A percentile compares a stretch with the other conserved stretches of the same genome.
These are phyloP conservation scores for Spodoptera frugiperda DNA, from an alignment of 1,140 invertebrate species.

Conservation along the genomic window DNA sequence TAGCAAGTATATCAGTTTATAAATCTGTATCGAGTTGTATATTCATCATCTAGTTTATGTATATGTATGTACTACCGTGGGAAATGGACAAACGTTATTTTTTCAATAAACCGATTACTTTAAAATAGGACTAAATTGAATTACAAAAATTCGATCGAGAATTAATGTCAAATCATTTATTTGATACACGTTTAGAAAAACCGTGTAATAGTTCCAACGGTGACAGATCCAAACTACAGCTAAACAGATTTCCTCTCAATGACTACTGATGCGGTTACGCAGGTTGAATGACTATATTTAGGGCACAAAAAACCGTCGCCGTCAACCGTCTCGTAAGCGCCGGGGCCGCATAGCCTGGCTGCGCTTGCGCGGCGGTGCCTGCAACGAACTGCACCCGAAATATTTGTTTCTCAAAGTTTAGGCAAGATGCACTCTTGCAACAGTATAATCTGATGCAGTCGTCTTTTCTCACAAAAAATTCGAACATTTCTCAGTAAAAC, in stretches of 20 bases:
- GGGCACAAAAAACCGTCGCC: constrained; percentile 30
- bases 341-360: neutral
- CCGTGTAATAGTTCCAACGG: neutral
- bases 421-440: neutral
- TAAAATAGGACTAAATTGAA: neutral
- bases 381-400: neutral
- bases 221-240: constrained; percentile 4
- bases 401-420: constrained; percentile 1
- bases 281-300: constrained; percentile 44
- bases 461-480: constrained; percentile 16
- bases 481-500: neutral
- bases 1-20: neutral
- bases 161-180: neutral
- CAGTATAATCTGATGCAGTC: neutral
- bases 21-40: constrained; percentile 8
- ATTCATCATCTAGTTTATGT: neutral
- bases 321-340: constrained; percentile 23
- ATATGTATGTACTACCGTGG: constrained; percentile 9
- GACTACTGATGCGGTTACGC: constrained; percentile 28
- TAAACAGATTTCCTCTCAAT: constrained; percentile 32
- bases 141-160: neutral
- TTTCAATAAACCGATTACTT: neutral
- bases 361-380: neutral
- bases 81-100: constrained; percentile 11
- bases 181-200: neutral